phyloP scores from a whole-genome alignment of 1,140 invertebrate genomes.

The Lethrus apterus region DNA sequence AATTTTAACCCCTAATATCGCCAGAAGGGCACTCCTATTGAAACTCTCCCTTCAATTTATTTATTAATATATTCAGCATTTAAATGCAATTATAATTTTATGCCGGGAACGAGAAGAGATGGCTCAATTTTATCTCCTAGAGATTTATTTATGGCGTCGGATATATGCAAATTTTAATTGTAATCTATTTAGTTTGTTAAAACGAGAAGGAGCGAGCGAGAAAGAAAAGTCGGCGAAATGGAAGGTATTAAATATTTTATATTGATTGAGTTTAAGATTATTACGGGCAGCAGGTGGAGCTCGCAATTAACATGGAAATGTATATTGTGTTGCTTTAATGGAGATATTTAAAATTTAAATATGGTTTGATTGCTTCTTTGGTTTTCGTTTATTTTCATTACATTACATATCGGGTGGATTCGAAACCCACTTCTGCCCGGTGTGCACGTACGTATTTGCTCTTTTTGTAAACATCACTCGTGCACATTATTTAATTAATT shows the following conservation, averaged over 20 bases:
- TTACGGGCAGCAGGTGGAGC: conserved; percentile 28
- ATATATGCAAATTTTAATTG: conserved; percentile 16
- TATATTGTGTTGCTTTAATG: conserved; percentile 36
- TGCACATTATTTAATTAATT: too few species aligned
- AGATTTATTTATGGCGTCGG: conserved; percentile 16
- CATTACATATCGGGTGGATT: too few species aligned
- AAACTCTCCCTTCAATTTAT: conserved; percentile 18
- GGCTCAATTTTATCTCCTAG: conserved; percentile 1
- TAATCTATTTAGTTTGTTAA: conserved; percentile 14
- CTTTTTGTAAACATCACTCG: too few species aligned
- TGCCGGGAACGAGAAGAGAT: conserved; percentile 1
- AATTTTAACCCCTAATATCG: conserved; percentile 28
- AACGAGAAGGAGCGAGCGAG: conserved; percentile 4
- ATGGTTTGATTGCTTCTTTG: conserved; percentile 36
- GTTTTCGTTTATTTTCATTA: conserved; percentile 24
- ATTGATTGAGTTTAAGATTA: conserved; percentile 32
- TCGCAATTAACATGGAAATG: conserved; percentile 35
- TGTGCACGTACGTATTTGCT: too few species aligned
- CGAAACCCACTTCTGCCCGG: too few species aligned
- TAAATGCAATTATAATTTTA: conserved; percentile 27
- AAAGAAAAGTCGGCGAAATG: conserved; percentile 3
- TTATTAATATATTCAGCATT: conserved; percentile 26
- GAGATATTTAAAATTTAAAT: conserved; percentile 38
- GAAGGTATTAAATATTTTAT: conserved; percentile 19
- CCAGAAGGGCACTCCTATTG: conserved; percentile 25